Percentiles rank a stretch among this genome's conserved stretches.
These are phyloP conservation scores for Siphlonurus alternatus DNA, from an alignment of 2,888 invertebrate genomes.

Conservation along the genomic window DNA sequence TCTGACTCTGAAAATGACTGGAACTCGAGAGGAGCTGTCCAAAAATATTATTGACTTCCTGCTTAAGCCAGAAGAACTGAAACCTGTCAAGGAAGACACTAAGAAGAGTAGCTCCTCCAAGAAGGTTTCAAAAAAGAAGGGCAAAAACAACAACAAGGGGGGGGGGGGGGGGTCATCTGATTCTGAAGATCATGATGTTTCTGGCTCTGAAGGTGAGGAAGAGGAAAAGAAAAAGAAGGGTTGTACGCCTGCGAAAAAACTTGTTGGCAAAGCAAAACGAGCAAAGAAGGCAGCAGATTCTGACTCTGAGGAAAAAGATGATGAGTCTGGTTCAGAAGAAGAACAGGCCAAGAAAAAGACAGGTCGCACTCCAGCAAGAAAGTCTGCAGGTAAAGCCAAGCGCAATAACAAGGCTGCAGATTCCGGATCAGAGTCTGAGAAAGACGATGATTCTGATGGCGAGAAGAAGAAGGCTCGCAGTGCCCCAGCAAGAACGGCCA, in stretches of 20 bases:
- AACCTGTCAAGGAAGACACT: not conserved
- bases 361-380: conserved; percentile 27
- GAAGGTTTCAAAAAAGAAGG: conserved; percentile 16
- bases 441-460: conserved; percentile 31
- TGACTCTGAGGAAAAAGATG: conserved; percentile 15
- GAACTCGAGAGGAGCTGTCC: conserved; percentile 1
- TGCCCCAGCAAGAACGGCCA: conserved; percentile 17
- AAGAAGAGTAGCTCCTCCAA: no score
- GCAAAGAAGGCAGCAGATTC: conserved; percentile 17
- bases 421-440: conserved; percentile 31
- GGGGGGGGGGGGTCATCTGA: not conserved
- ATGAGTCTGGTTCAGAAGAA: conserved; percentile 25
- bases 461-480: conserved; percentile 44
- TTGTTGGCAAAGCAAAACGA: conserved; percentile 13
- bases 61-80: conserved; percentile 21
- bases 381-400: conserved; percentile 29
- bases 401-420: conserved; percentile 32
- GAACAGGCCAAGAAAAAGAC: conserved; percentile 11
- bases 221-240: conserved; percentile 18
- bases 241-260: conserved; percentile 15
- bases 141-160: not conserved
- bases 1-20: not conserved
- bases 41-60: conserved; percentile 21
- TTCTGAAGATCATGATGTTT: conserved; percentile 4
- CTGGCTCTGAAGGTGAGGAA: conserved; percentile 8